phyloP scores from a whole-genome alignment of 2,888 invertebrate species.

The Ferrisia virgata region DNA sequence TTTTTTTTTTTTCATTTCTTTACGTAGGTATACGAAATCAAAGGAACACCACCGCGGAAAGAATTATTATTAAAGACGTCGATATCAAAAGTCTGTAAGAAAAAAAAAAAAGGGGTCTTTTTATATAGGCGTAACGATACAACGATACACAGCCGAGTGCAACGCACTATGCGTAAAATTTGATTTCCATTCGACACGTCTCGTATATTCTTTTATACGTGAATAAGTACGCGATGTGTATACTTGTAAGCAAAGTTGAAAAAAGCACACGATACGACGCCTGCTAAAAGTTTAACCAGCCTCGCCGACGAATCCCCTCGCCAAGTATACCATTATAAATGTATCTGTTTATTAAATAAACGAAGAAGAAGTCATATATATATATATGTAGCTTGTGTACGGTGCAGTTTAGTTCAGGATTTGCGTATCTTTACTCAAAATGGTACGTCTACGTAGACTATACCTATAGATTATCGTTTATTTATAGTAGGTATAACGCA shows the following conservation, averaged over 20 bases:
- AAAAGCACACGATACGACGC: neutral
- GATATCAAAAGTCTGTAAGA: neutral
- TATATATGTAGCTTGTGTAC: no score
- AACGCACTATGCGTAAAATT: neutral
- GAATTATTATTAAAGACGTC: neutral
- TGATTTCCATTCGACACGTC: constrained; percentile 8
- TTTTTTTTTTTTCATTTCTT: no score
- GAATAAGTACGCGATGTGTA: neutral
- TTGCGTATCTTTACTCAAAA: neutral
- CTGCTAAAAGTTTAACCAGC: neutral
- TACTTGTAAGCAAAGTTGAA: neutral
- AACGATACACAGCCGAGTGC: neutral
- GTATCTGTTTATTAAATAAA: neutral
- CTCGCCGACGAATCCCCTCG: neutral
- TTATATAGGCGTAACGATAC: neutral
- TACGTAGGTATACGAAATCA: neutral
- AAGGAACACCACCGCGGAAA: neutral
- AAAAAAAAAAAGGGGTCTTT: neutral
- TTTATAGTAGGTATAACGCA: no score
- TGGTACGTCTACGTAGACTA: no score
- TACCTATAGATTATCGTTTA: neutral
- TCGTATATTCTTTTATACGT: no score
- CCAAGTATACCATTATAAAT: neutral
- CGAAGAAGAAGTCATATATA: no score
- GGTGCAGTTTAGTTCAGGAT: neutral